Evolutionary conservation across 1,140 invertebrate genomes (phyloP).

Genomic region (Alviniconcha marisindica): DNA sequence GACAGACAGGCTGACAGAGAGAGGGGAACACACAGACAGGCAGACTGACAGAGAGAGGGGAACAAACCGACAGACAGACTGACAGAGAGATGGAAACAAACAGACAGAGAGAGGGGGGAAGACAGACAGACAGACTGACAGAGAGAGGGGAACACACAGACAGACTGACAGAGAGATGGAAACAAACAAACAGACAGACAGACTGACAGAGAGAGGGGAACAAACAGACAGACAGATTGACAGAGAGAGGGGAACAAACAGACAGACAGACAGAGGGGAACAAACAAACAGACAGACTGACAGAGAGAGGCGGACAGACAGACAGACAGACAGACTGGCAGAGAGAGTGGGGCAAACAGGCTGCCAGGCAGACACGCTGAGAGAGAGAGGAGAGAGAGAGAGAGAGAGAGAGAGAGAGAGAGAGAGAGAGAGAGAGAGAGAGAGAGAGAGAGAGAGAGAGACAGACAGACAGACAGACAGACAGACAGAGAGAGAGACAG

Average conservation of each 20-base stretch:
- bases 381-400: neutral
- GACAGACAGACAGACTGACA: no score
- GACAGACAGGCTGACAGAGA: no score
- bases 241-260: no score
- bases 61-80: no score
- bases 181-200: neutral
- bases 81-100: no score
- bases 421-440: conserved; percentile 10
- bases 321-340: neutral
- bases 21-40: neutral
- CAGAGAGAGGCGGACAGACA: neutral
- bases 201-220: neutral
- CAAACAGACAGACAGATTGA: no score
- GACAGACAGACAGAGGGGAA: neutral
- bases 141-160: neutral
- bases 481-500: neutral
- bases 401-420: conserved; percentile 1
- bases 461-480: neutral
- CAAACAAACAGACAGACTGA: neutral
- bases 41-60: no score
- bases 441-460: conserved; percentile 4
- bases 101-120: no score
- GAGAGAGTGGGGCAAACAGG: neutral
- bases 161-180: neutral
- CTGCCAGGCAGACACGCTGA: neutral